Conservation (phyloP, 1,140 invertebrate species). For the Micrasema minimum region DNA sequence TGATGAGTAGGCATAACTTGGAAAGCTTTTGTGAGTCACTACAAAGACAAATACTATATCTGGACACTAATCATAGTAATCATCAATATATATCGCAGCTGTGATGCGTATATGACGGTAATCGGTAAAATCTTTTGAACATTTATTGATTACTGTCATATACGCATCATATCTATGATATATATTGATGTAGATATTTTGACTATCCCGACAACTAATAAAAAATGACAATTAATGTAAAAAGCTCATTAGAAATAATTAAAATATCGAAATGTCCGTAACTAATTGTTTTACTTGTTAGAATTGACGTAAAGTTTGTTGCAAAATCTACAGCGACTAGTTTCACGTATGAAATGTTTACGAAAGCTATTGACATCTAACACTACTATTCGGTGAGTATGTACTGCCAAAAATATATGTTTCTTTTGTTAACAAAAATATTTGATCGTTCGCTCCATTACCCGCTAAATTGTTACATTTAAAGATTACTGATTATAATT, state of each 20-base stretch:
- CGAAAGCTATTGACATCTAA: slow-evolving; percentile 20
- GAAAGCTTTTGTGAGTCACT: background rate
- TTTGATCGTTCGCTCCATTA: slow-evolving; percentile 19
- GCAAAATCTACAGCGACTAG: slow-evolving; percentile 30
- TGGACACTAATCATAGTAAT: too few relatives aligned
- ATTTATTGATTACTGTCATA: too few relatives aligned
- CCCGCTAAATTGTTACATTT: slow-evolving; percentile 18
- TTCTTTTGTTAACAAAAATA: slow-evolving; percentile 34
- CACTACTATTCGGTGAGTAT: slow-evolving; percentile 7
- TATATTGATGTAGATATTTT: too few relatives aligned
- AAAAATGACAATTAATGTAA: too few relatives aligned
- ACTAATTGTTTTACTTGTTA: background rate
- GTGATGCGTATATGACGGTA: too few relatives aligned
- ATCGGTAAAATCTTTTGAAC: too few relatives aligned
- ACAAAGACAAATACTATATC: too few relatives aligned
- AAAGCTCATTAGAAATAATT: too few relatives aligned
- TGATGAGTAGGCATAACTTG: slow-evolving; percentile 4
- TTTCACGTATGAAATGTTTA: slow-evolving; percentile 13
- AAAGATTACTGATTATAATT: slow-evolving; percentile 16
- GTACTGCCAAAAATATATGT: slow-evolving; percentile 38
- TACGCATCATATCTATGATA: too few relatives aligned
- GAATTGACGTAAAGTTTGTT: slow-evolving; percentile 21
- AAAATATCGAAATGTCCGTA: too few relatives aligned
- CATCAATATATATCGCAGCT: too few relatives aligned
- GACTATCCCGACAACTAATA: too few relatives aligned